Percentiles rank a stretch among this genome's conserved stretches.
These are phyloP conservation scores for Catharus ustulatus DNA, from an alignment of 2,797 vertebrate genomes.

Conservation along the genomic window DNA sequence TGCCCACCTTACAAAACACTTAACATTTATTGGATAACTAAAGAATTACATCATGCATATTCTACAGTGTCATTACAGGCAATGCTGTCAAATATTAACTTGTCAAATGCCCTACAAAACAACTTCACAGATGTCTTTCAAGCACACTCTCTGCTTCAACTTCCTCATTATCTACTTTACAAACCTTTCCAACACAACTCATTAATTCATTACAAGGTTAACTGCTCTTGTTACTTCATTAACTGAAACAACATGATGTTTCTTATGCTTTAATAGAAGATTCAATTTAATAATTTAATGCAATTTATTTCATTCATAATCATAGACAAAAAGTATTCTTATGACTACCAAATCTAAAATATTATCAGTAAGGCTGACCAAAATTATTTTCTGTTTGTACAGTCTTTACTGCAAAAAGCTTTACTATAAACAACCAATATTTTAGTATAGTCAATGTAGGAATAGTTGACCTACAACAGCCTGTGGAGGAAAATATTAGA, in stretches of 20 bases:
- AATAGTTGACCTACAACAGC: neutral
- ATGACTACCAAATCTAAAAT: neutral
- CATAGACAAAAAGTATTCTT: neutral
- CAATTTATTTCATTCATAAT: conserved; percentile 2
- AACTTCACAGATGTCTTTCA: neutral
- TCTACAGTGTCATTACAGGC: neutral
- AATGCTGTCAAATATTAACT: conserved; percentile 36
- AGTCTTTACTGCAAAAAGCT: neutral
- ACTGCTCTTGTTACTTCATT: conserved; percentile 40
- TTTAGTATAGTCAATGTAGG: neutral
- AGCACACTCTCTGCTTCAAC: neutral
- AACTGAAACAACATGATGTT: conserved; percentile 31
- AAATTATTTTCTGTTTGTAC: neutral
- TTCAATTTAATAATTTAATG: conserved; percentile 18
- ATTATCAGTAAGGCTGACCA: neutral
- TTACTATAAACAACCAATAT: neutral
- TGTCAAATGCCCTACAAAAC: neutral
- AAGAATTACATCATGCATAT: neutral
- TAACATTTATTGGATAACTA: neutral
- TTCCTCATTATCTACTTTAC: conserved; percentile 36
- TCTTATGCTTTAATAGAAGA: conserved; percentile 16
- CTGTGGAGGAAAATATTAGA: neutral
- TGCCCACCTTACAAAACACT: neutral
- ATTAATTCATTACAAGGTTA: conserved; percentile 50
- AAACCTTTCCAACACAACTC: conserved; percentile 33